phyloP scores from a whole-genome alignment of 2,797 vertebrate species.

The Uromys caudimaculatus region DNA sequence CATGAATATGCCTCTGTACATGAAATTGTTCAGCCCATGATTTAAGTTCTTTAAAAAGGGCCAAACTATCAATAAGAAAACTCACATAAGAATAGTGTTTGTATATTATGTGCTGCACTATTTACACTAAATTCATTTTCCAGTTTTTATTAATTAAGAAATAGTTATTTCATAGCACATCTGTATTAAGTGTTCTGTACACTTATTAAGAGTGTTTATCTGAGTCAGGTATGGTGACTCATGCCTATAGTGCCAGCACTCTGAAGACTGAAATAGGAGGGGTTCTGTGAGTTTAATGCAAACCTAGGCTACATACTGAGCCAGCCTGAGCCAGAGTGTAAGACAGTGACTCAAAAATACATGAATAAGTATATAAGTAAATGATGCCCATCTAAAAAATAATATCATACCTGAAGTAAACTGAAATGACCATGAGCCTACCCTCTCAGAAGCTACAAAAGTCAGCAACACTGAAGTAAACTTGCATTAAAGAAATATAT shows the following conservation, averaged over 20 bases:
- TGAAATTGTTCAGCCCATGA: neutral
- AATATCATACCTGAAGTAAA: neutral
- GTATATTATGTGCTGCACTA: neutral
- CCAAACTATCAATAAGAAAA: constrained; percentile 31
- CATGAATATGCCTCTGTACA: neutral
- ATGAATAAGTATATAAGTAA: neutral
- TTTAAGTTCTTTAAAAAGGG: constrained; percentile 25
- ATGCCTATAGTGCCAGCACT: neutral
- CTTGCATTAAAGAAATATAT: constrained; percentile 33
- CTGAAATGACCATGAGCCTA: neutral
- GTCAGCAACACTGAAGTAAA: neutral
- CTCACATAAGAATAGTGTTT: neutral
- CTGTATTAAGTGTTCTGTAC: constrained; percentile 12
- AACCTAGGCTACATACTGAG: neutral
- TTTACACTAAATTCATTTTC: constrained; percentile 27
- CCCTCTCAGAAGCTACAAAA: constrained; percentile 7
- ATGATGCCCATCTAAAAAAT: neutral
- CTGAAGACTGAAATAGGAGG: neutral
- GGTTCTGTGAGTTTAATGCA: neutral
- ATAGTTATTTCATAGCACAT: neutral
- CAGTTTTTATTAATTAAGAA: constrained; percentile 58
- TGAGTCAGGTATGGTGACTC: neutral
- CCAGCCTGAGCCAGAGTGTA: neutral
- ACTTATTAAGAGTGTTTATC: neutral
- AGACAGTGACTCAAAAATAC: neutral